Conservation (phyloP, 2,888 invertebrate genomes). For the Rhingia campestris region DNA sequence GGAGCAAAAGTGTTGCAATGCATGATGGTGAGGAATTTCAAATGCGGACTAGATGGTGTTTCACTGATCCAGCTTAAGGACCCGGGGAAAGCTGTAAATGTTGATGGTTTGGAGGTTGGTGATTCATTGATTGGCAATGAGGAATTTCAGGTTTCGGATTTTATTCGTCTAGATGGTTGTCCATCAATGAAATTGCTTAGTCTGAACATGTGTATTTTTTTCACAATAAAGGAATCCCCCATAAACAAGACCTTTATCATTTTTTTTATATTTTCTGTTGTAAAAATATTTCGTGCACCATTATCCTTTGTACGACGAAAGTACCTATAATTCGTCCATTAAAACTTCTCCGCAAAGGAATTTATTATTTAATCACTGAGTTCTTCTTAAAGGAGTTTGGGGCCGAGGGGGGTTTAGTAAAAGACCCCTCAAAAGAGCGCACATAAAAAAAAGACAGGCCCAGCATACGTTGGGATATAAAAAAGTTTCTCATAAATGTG, state of each 20-base stretch:
- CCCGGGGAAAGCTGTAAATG: no score
- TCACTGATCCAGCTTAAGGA: background rate
- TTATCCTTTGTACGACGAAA: conserved; percentile 29
- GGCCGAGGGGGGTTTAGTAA: no score
- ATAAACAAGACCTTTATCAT: conserved; percentile 27
- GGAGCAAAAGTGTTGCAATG: background rate
- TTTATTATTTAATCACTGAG: conserved; percentile 56
- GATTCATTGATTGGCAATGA: no score
- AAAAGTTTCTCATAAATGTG: conserved; percentile 41
- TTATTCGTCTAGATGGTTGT: no score
- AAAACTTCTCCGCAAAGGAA: conserved; percentile 24
- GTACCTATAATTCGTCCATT: conserved; percentile 12
- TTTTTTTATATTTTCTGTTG: background rate
- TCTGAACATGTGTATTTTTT: background rate
- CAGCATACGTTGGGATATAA: conserved; percentile 26
- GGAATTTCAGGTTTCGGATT: no score
- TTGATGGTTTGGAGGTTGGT: no score
- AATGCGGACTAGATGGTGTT: background rate
- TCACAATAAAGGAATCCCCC: conserved; percentile 15
- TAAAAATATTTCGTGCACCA: conserved; percentile 23
- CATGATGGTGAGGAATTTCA: background rate
- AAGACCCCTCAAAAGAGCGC: conserved; percentile 1
- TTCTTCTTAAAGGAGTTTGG: background rate
- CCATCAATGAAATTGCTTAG: no score
- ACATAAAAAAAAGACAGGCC: background rate